Evolutionary conservation across 2,113 vertebrate genomes (phyloP), one percentile per base, ranked within the genome.

Genomic region (Isichthys henryi): DNA sequence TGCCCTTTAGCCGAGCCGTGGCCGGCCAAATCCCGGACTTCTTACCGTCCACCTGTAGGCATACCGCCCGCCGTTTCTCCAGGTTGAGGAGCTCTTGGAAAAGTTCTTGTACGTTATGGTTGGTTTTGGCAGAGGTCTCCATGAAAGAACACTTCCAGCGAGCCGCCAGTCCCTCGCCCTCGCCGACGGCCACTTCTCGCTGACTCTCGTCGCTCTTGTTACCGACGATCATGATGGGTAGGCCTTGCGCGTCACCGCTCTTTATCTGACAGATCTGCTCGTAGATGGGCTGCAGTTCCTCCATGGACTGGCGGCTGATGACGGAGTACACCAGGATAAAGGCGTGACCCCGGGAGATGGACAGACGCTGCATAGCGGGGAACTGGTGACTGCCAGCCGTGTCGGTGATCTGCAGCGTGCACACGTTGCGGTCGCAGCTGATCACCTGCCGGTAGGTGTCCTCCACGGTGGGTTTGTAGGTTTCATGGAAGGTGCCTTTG

Each of bases 371-470:
- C 95, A 96, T 96, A 3, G 95, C 95, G 0, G 95, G 95, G 90
- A 96, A 96, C 91, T 96, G 95, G 39, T 96, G 95, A 91, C 95
- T 96, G 1, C 95, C 95, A 0, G 95, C 95, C 74, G 95, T 95
- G 93, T 96, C 95, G 0, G 95, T 96, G 31, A 96, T 95, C 91
- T 96, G 95, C 0, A 96, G 94, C 35, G 95, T 96, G 92, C 95
- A 96, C 89, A 96, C 92, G 92, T 93, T 96, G 91, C 94, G 95
- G 31, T 95, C 95, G 0, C 95, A 96, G 94, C 95, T 95, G 94
- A 96, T 96, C 1, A 95, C 95, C 91, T 96, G 95, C 89, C 95
- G 91, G 91, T 96, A 96, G 0, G 94, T 96, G 0, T 96, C 95
- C 80, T 96, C 95, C 0, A 96, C 90, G 0, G 95, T 96, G 58